These are phyloP conservation scores for Diploscapter pachys DNA, from an alignment of 1,140 invertebrate species.

Conservation along the genomic window DNA sequence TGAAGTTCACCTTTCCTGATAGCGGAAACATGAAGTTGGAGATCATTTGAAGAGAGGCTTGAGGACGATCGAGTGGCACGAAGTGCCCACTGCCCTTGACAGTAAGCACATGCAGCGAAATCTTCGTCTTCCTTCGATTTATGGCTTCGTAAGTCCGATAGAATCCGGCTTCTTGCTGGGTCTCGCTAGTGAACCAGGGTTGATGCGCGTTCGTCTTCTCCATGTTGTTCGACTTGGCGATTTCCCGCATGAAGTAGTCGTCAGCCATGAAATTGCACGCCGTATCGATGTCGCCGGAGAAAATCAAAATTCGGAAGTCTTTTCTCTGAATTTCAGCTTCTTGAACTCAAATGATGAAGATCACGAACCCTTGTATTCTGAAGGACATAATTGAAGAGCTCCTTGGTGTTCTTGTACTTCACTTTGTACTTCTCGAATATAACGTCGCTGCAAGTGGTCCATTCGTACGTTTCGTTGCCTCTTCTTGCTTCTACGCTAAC, in stretches of 20 bases:
- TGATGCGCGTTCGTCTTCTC: too few relatives aligned
- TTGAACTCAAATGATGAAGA: too few relatives aligned
- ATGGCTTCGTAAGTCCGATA: conserved; percentile 25
- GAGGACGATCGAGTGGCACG: conserved; percentile 64
- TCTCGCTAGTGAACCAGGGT: conserved; percentile 16
- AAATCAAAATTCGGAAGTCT: conserved; percentile 56
- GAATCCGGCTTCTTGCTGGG: conserved; percentile 34
- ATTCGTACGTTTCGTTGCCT: too few relatives aligned
- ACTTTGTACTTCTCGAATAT: too few relatives aligned
- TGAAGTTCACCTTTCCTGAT: neutral
- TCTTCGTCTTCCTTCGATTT: conserved; percentile 8
- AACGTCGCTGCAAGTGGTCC: too few relatives aligned
- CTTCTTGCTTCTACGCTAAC: too few relatives aligned
- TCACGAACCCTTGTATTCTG: too few relatives aligned
- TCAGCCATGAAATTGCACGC: conserved; percentile 65
- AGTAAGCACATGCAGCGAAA: conserved; percentile 37
- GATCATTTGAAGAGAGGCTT: conserved; percentile 60
- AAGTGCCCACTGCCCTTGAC: conserved; percentile 64
- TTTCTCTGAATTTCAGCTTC: neutral
- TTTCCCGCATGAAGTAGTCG: conserved; percentile 61
- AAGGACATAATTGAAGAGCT: too few relatives aligned
- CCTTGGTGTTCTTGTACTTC: too few relatives aligned
- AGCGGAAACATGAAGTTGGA: conserved; percentile 43
- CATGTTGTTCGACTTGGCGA: conserved; percentile 4
- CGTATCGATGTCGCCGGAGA: conserved; percentile 65